phyloP scores from a whole-genome alignment of 2,797 vertebrate species.

The Sebastes hopkinsi region DNA sequence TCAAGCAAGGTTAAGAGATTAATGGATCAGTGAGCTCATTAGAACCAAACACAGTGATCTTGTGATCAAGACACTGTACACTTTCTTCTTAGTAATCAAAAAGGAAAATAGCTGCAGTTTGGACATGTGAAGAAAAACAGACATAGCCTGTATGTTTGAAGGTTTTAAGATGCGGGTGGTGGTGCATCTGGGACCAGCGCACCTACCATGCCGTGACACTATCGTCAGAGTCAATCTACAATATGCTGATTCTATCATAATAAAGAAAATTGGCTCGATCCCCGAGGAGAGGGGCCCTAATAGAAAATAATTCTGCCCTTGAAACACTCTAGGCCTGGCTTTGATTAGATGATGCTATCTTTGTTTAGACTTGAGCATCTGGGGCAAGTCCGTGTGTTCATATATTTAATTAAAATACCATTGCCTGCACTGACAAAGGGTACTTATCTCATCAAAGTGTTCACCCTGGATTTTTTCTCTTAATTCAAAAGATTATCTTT shows the following conservation, averaged over 20 bases:
- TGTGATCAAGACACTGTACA: not conserved
- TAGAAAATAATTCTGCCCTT: slow-evolving; percentile 90
- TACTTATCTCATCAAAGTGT: slow-evolving; percentile 79
- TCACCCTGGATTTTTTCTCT: slow-evolving; percentile 74
- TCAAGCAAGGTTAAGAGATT: slow-evolving; percentile 52
- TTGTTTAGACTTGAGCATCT: slow-evolving; percentile 84
- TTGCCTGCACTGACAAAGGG: slow-evolving; percentile 75
- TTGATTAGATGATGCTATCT: slow-evolving; percentile 93
- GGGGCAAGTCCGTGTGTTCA: slow-evolving; percentile 81
- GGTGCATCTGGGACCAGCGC: slow-evolving; percentile 63
- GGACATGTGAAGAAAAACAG: not conserved
- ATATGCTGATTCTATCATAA: slow-evolving; percentile 94
- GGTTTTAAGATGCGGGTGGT: slow-evolving; percentile 80
- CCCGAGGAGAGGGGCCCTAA: slow-evolving; percentile 85
- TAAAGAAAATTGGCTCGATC: slow-evolving; percentile 91
- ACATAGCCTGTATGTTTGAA: slow-evolving; percentile 13
- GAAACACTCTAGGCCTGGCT: slow-evolving; percentile 85
- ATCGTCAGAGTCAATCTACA: slow-evolving; percentile 88
- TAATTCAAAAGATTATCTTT: slow-evolving; percentile 86
- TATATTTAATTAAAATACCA: slow-evolving; percentile 88
- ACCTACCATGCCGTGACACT: slow-evolving; percentile 80
- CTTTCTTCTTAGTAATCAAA: not conserved
- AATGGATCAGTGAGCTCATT: slow-evolving; percentile 43
- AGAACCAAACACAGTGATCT: not conserved
- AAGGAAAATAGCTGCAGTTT: slow-evolving; percentile 9